Percentiles rank a stretch among this genome's conserved stretches.
These are phyloP conservation scores for Dromococcyx pavoninus DNA, from an alignment of 2,797 vertebrate species.

Conservation along the genomic window DNA sequence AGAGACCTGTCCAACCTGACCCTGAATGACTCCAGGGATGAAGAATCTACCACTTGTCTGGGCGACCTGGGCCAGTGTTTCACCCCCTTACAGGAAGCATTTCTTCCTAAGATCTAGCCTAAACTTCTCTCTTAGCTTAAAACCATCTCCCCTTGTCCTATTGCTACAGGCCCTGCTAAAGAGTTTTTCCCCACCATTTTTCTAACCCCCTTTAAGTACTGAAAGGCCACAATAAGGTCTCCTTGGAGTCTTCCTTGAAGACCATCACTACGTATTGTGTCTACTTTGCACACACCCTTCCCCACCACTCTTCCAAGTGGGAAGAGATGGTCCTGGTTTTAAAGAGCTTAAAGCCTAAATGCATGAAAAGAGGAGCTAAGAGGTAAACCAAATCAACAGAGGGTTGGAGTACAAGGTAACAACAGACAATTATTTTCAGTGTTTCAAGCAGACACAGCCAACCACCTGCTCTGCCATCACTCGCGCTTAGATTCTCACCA, in stretches of 20 bases:
- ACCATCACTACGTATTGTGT: fast-evolving
- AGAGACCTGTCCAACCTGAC: too few relatives aligned
- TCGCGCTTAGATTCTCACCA: neutral
- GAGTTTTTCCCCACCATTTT: too few relatives aligned
- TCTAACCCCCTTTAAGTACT: too few relatives aligned
- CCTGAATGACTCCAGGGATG: too few relatives aligned
- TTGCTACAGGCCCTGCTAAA: too few relatives aligned
- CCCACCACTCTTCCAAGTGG: neutral
- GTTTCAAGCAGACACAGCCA: neutral
- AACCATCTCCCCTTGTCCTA: too few relatives aligned
- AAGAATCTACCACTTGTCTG: too few relatives aligned
- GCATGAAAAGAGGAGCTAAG: neutral
- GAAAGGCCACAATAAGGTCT: too few relatives aligned
- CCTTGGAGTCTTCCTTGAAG: neutral
- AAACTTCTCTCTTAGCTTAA: too few relatives aligned
- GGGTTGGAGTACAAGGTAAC: neutral
- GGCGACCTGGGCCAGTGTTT: too few relatives aligned
- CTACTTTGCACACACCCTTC: neutral
- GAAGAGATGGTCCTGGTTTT: neutral
- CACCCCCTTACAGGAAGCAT: too few relatives aligned
- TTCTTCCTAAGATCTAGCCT: too few relatives aligned
- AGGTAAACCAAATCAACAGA: neutral
- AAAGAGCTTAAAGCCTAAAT: neutral
- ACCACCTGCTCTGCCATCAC: neutral
- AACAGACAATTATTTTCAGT: neutral